Conservation (phyloP, 1,140 invertebrate genomes). For the Argopecten irradians region DNA sequence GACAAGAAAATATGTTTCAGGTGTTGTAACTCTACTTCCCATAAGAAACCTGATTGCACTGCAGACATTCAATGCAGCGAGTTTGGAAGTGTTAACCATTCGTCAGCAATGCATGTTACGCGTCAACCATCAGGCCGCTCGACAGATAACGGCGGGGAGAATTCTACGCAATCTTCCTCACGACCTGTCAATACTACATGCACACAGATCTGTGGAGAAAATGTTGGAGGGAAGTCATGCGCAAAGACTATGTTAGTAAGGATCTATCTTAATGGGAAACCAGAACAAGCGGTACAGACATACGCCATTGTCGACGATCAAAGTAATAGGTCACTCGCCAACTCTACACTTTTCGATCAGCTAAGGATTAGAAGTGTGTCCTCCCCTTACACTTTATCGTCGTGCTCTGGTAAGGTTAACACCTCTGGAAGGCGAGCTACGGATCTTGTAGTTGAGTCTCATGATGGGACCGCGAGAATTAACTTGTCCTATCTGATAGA, state of each 20-base stretch:
- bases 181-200: background rate
- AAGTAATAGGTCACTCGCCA: background rate
- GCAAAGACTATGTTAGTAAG: slow-evolving; percentile 7
- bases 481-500: slow-evolving; percentile 26
- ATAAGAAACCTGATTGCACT: slow-evolving; percentile 39
- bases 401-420: background rate
- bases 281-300: background rate
- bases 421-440: background rate
- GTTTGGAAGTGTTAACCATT: slow-evolving; percentile 43
- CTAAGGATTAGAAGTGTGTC: background rate
- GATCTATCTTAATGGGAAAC: background rate
- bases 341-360: too few species aligned
- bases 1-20: slow-evolving; percentile 41
- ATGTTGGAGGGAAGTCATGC: background rate
- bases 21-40: slow-evolving; percentile 41
- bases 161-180: background rate
- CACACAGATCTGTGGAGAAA: background rate
- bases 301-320: background rate
- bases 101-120: slow-evolving; percentile 34
- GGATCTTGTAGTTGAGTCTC: slow-evolving; percentile 27
- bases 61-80: slow-evolving; percentile 31
- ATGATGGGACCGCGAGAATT: background rate
- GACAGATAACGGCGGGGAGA: background rate
- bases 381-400: slow-evolving; percentile 21
- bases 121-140: background rate